Evolutionary conservation across 1,140 invertebrate genomes (phyloP).

Genomic region (Leptinotarsa defecta): DNA sequence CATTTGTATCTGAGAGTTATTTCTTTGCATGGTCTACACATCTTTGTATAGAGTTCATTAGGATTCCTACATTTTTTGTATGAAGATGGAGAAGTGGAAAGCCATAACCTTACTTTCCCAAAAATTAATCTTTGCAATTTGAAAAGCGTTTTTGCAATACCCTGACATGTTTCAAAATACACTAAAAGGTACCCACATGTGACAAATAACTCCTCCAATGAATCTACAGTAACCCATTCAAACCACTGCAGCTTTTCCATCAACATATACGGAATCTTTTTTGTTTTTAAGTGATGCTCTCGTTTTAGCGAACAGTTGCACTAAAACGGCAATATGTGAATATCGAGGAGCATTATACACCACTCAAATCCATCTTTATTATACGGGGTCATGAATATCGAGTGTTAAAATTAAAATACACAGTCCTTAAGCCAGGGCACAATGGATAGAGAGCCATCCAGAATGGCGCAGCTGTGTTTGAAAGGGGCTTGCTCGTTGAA

Average conservation of each 20-base stretch:
- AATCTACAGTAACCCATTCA: background rate
- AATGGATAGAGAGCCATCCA: slow-evolving; percentile 46
- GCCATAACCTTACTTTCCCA: too few species aligned
- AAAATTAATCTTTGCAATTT: background rate
- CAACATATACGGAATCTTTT: slow-evolving; percentile 9
- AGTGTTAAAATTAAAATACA: slow-evolving; percentile 55
- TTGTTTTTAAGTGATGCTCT: slow-evolving; percentile 16
- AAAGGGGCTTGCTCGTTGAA: slow-evolving; percentile 6
- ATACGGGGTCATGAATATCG: slow-evolving; percentile 54
- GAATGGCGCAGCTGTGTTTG: slow-evolving; percentile 45
- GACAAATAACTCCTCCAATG: background rate
- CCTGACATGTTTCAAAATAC: background rate
- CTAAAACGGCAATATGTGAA: slow-evolving; percentile 45
- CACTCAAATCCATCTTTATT: slow-evolving; percentile 52
- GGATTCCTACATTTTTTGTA: too few species aligned
- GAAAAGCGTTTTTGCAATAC: background rate
- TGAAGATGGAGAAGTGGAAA: too few species aligned
- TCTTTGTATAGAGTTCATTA: too few species aligned
- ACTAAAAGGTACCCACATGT: background rate
- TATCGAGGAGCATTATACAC: slow-evolving; percentile 41
- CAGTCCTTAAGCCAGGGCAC: slow-evolving; percentile 44
- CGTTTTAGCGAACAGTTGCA: slow-evolving; percentile 42
- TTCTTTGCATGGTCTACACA: too few species aligned
- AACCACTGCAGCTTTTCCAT: too few species aligned
- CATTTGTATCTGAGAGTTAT: too few species aligned